phyloP scores from a whole-genome alignment of 1,140 invertebrate species.

The Drosophila saltans region DNA sequence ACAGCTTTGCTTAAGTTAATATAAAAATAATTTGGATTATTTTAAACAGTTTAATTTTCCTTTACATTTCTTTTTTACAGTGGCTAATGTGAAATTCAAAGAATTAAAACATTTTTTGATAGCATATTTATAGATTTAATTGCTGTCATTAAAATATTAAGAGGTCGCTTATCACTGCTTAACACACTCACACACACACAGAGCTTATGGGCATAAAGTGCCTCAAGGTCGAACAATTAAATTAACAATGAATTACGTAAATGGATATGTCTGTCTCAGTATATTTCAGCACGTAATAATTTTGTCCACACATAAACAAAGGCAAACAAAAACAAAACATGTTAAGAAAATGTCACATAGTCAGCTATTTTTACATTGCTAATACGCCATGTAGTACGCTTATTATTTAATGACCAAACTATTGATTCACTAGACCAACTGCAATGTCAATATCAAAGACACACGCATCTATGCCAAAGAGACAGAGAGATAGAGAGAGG shows the following conservation, averaged over 20 bases:
- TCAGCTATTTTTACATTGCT: slow-evolving; percentile 52
- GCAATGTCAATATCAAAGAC: slow-evolving; percentile 79
- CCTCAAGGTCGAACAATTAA: slow-evolving; percentile 19
- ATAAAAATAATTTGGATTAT: no score
- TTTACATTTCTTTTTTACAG: not conserved
- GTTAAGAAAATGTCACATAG: slow-evolving; percentile 19
- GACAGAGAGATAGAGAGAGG: not conserved
- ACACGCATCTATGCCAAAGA: not conserved
- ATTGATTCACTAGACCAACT: slow-evolving; percentile 44
- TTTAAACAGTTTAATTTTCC: no score
- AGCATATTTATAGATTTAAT: not conserved
- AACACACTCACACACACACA: not conserved
- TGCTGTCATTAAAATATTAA: slow-evolving; percentile 23
- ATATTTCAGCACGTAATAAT: slow-evolving; percentile 46
- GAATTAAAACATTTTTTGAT: not conserved
- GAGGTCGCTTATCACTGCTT: slow-evolving; percentile 5
- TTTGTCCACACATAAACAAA: slow-evolving; percentile 54
- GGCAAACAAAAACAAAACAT: slow-evolving; percentile 9
- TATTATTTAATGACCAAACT: slow-evolving; percentile 45
- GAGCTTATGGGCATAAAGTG: not conserved
- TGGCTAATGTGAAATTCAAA: not conserved
- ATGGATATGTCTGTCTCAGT: slow-evolving; percentile 13
- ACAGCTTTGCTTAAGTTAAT: no score
- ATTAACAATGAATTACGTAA: slow-evolving; percentile 25
- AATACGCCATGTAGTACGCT: slow-evolving; percentile 61